phyloP scores from a whole-genome alignment of 2,888 invertebrate genomes.

The Papilio gigon region DNA sequence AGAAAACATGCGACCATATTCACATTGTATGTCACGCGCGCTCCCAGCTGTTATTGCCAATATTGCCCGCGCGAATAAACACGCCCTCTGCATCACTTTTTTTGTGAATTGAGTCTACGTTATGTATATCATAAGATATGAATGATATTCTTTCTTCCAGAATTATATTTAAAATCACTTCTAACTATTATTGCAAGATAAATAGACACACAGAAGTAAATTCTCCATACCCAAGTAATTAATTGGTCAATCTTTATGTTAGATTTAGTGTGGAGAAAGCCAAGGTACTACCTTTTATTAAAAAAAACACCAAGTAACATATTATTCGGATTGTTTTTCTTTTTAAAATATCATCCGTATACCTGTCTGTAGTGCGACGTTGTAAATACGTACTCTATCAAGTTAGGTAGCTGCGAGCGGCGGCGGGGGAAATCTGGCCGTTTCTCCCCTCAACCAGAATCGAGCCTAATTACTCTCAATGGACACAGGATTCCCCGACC shows the following conservation, averaged over 20 bases:
- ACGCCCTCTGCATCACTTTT: neutral
- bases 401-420: neutral
- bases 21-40: slow-evolving; percentile 16
- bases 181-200: too few relatives aligned
- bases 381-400: neutral
- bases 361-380: neutral
- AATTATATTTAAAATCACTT: too few relatives aligned
- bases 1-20: slow-evolving; percentile 13
- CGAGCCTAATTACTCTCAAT: slow-evolving; percentile 22
- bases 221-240: too few relatives aligned
- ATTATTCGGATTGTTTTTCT: too few relatives aligned
- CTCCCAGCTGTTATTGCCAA: slow-evolving; percentile 17
- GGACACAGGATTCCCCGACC: neutral
- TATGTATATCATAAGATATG: neutral
- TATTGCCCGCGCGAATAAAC: slow-evolving; percentile 17
- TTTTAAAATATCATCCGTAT: neutral
- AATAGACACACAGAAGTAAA: too few relatives aligned
- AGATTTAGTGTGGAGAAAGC: too few relatives aligned
- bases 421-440: slow-evolving; percentile 24
- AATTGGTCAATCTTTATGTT: too few relatives aligned
- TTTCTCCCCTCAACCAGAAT: slow-evolving; percentile 8
- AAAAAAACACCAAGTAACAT: too few relatives aligned
- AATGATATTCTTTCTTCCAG: too few relatives aligned
- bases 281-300: too few relatives aligned
- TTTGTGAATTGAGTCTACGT: neutral